Conservation (phyloP, 2,113 vertebrate species). For the Oncorhynchus clarkii region DNA sequence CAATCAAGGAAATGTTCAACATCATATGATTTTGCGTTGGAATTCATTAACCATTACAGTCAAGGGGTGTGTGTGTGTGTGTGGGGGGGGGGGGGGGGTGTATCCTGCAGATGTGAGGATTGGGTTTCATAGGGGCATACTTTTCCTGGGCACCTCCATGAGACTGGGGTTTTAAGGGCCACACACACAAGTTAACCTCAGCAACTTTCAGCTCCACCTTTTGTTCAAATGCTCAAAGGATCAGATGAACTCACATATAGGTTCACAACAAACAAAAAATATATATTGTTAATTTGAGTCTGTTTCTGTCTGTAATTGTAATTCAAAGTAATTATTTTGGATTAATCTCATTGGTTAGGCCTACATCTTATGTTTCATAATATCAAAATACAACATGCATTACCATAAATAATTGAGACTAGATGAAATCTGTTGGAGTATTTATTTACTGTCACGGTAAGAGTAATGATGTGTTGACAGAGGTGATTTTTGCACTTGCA, state of each 20-base stretch:
- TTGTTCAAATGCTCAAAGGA: neutral
- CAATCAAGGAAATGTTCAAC: constrained; percentile 41
- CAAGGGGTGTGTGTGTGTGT: neutral
- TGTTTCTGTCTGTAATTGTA: no score
- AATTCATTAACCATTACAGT: constrained; percentile 49
- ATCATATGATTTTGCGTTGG: constrained; percentile 45
- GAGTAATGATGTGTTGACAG: constrained; percentile 10
- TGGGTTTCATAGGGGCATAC: constrained; percentile 53
- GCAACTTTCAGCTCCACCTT: neutral
- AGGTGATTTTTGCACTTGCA: neutral
- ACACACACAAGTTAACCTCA: constrained; percentile 39
- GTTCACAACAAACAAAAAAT: neutral
- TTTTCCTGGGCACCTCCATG: constrained; percentile 37
- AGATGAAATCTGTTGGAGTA: neutral
- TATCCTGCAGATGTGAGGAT: constrained; percentile 49
- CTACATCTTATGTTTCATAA: no score
- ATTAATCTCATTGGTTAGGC: no score
- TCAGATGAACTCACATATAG: neutral
- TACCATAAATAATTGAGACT: no score
- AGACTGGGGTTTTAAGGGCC: constrained; percentile 22
- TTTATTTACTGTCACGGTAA: neutral
- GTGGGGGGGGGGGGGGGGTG: neutral
- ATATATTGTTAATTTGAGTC: no score
- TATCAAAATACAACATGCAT: no score
- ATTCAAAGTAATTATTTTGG: no score